These are phyloP conservation scores for Gasteruption jaculator DNA, from an alignment of 2,888 invertebrate species.

Conservation along the genomic window DNA sequence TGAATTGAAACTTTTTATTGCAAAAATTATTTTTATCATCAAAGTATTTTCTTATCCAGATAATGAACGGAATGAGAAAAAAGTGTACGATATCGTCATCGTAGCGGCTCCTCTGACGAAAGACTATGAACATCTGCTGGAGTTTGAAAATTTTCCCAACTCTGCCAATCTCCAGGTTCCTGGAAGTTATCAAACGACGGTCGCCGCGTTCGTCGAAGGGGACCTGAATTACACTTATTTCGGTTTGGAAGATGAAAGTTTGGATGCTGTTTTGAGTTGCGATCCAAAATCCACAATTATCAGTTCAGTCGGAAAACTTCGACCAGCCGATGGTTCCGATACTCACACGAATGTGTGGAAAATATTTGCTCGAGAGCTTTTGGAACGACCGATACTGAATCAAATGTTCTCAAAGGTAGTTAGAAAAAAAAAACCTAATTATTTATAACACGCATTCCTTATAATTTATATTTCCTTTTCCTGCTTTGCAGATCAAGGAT, in stretches of 20 bases:
- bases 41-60: conserved; percentile 27
- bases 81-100: conserved; percentile 57
- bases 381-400: conserved; percentile 50
- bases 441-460: neutral
- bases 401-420: conserved; percentile 52
- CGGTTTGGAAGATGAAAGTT: conserved; percentile 39
- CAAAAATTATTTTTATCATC: neutral
- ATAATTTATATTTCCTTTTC: conserved; percentile 1
- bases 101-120: conserved; percentile 57
- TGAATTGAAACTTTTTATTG: neutral
- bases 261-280: conserved; percentile 52
- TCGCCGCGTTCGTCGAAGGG: conserved; percentile 57
- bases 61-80: conserved; percentile 25
- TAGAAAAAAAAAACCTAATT: conserved; percentile 10
- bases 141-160: conserved; percentile 51
- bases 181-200: conserved; percentile 55
- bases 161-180: conserved; percentile 36
- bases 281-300: conserved; percentile 47
- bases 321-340: conserved; percentile 37
- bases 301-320: conserved; percentile 52
- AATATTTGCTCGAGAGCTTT: conserved; percentile 55
- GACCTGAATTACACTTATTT: conserved; percentile 52
- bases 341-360: conserved; percentile 54
- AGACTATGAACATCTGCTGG: conserved; percentile 48
- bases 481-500: conserved; percentile 30